phyloP scores from a whole-genome alignment of 2,113 vertebrate species.

The Epinephelus fuscoguttatus region DNA sequence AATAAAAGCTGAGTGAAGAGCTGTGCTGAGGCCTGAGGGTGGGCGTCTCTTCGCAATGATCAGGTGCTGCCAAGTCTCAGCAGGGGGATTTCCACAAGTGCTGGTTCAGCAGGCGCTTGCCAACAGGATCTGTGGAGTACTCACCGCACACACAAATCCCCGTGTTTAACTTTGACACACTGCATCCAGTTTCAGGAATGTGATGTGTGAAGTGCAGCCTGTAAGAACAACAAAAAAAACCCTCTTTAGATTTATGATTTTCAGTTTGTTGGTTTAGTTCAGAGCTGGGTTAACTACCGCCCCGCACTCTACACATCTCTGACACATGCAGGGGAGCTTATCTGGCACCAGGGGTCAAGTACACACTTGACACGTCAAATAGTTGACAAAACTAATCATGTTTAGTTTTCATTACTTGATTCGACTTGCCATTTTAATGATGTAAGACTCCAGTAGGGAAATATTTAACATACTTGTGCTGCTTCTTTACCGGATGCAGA shows the following conservation, averaged over 20 bases:
- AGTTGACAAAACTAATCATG: not conserved
- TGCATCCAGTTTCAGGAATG: not conserved
- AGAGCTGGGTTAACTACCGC: not conserved
- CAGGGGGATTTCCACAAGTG: conserved; percentile 70
- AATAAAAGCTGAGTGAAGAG: not conserved
- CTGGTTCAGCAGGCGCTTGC: conserved; percentile 16
- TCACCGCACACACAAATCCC: not conserved
- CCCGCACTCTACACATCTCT: not conserved
- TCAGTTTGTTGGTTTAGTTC: conserved; percentile 5
- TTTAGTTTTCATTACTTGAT: not conserved
- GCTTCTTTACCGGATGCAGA: not conserved
- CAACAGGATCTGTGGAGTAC: conserved; percentile 51
- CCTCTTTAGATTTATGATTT: not conserved
- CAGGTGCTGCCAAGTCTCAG: conserved; percentile 31
- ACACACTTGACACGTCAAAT: too few relatives aligned
- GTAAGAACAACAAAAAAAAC: not conserved
- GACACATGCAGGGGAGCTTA: not conserved
- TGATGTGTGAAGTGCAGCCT: not conserved
- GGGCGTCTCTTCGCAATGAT: conserved; percentile 27
- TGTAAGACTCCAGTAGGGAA: not conserved
- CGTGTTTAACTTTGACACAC: not conserved
- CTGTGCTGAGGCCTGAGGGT: not conserved
- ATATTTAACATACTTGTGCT: conserved; percentile 27
- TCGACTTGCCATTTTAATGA: conserved; percentile 29
- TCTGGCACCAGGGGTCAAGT: not conserved